phyloP scores from a whole-genome alignment of 2,888 invertebrate species.

The Drosophila pullipes region DNA sequence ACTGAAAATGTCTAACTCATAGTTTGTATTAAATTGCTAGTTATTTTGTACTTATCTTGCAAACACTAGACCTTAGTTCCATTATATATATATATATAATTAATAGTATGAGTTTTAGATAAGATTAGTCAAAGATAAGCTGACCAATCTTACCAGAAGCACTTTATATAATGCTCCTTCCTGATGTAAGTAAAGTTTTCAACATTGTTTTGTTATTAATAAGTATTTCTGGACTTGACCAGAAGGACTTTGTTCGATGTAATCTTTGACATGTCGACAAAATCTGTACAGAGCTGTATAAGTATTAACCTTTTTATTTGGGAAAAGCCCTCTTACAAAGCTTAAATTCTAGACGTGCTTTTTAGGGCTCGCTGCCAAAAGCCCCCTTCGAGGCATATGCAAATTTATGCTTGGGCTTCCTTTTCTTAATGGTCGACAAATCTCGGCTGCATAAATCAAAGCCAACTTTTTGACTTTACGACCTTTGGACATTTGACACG shows the following conservation, averaged over 20 bases:
- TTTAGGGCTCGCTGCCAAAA: background rate
- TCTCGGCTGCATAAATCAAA: conserved; percentile 69
- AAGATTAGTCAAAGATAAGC: background rate
- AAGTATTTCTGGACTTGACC: background rate
- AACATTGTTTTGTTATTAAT: background rate
- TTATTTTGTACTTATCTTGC: background rate
- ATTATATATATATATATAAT: background rate
- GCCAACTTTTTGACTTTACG: conserved; percentile 50
- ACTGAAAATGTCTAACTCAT: background rate
- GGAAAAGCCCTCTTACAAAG: background rate
- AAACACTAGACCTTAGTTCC: background rate
- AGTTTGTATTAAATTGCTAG: background rate
- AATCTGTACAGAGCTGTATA: background rate
- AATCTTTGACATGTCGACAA: background rate
- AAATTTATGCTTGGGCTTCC: conserved; percentile 34
- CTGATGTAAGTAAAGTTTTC: background rate
- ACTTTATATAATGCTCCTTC: background rate
- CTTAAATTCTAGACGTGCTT: background rate
- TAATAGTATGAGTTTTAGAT: background rate
- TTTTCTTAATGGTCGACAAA: conserved; percentile 17
- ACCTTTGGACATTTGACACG: conserved; percentile 46
- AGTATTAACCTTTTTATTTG: background rate
- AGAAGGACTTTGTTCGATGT: background rate
- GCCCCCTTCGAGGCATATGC: conserved; percentile 23
- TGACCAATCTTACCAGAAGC: too few species aligned